Evolutionary conservation across 2,888 invertebrate genomes (phyloP).

Genomic region (Cheilosia pagana): DNA sequence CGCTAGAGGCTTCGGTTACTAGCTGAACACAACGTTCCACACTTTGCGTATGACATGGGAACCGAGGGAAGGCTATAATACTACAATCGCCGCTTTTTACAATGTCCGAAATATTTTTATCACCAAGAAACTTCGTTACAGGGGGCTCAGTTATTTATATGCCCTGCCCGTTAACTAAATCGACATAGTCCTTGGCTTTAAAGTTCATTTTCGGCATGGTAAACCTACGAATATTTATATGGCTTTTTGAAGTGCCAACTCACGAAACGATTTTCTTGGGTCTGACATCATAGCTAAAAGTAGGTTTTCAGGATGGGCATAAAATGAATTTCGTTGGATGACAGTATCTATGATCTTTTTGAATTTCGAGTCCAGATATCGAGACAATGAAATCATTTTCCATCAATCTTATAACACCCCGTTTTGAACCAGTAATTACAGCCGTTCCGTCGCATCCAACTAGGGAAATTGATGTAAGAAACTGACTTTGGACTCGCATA

Average conservation of each 20-base stretch:
- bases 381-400: too few species aligned
- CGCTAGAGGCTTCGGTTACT: constrained; percentile 15
- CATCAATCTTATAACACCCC: background rate
- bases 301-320: too few species aligned
- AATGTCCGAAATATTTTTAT: background rate
- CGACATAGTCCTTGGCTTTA: background rate
- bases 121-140: constrained; percentile 3
- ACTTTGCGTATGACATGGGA: constrained; percentile 15
- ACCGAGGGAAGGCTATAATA: background rate
- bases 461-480: background rate
- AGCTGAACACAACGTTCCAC: constrained; percentile 24
- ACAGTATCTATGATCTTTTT: too few species aligned
- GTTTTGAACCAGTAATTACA: background rate
- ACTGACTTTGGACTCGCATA: constrained; percentile 3
- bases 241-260: background rate
- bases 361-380: too few species aligned
- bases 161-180: background rate
- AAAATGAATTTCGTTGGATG: too few species aligned
- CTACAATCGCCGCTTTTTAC: background rate
- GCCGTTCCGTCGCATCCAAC: constrained; percentile 1
- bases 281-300: background rate
- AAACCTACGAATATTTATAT: background rate
- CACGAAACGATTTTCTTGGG: background rate
- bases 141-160: constrained; percentile 5
- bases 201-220: background rate